Evolutionary conservation across 2,797 vertebrate species (phyloP).

Genomic region (Chromobotia macracanthus): DNA sequence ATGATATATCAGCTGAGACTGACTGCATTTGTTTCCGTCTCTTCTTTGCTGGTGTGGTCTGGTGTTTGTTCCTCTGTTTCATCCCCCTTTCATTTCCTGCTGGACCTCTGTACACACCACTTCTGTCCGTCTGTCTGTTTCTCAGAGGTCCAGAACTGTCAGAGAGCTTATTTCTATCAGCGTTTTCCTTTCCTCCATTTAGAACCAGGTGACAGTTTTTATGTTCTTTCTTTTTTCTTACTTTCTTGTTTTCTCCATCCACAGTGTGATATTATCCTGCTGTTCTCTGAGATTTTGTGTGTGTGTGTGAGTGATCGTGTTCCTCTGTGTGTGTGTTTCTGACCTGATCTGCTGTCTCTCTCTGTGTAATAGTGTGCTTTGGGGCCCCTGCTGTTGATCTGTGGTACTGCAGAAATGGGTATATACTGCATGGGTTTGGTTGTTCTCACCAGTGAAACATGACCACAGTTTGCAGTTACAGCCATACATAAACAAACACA

Average conservation of each 20-base stretch:
- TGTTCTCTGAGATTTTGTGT: background rate
- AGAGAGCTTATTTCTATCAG: conserved; percentile 97
- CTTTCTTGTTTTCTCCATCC: conserved; percentile 51
- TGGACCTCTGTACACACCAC: conserved; percentile 60
- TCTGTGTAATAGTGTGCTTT: conserved; percentile 81
- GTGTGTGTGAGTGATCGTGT: conserved; percentile 29
- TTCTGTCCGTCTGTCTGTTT: conserved; percentile 62
- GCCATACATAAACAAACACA: conserved; percentile 6
- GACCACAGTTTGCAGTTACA: conserved; percentile 31
- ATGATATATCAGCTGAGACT: conserved; percentile 1
- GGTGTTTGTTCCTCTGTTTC: conserved; percentile 45
- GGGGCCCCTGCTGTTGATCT: conserved; percentile 82
- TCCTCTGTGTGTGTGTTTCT: conserved; percentile 23
- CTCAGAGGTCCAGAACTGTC: conserved; percentile 91
- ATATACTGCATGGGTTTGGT: conserved; percentile 86
- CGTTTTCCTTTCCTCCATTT: conserved; percentile 95
- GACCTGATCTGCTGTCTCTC: conserved; percentile 65
- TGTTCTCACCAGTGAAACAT: conserved; percentile 60
- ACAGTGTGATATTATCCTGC: background rate
- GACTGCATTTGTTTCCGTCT: conserved; percentile 11
- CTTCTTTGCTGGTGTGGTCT: conserved; percentile 15
- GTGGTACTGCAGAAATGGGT: conserved; percentile 83
- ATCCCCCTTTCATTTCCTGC: conserved; percentile 24
- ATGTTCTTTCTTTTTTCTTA: conserved; percentile 47
- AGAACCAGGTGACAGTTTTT: conserved; percentile 89